Evolutionary conservation across 1,140 invertebrate genomes (phyloP).

Genomic region (Triops cancriformis): DNA sequence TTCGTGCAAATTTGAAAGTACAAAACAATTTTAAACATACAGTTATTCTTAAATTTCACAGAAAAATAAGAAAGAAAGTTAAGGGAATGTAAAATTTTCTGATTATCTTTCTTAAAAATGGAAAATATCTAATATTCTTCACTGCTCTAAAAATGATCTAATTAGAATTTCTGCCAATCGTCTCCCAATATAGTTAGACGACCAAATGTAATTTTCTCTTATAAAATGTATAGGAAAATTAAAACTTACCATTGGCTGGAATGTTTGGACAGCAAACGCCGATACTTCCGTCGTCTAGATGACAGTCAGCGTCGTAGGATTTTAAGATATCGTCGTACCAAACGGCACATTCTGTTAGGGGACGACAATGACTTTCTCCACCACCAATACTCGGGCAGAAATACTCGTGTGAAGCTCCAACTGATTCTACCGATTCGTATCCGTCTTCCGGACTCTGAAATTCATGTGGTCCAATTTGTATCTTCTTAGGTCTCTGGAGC

Average conservation of each 20-base stretch:
- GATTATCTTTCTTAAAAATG: no score
- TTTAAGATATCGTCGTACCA: constrained; percentile 13
- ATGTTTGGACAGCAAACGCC: constrained; percentile 19
- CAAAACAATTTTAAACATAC: no score
- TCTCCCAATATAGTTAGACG: no score
- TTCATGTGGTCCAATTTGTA: not conserved
- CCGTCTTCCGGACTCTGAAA: not conserved
- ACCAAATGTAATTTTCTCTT: not conserved
- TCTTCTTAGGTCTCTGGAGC: not conserved
- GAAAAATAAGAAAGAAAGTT: no score
- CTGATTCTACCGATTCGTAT: not conserved
- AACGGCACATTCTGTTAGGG: constrained; percentile 9
- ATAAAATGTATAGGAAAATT: not conserved
- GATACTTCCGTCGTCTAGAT: constrained; percentile 3
- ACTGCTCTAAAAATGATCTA: no score
- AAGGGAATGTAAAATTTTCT: no score
- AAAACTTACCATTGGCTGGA: constrained; percentile 12
- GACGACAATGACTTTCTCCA: not conserved
- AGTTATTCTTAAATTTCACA: no score
- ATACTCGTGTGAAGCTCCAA: not conserved
- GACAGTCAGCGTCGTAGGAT: not conserved
- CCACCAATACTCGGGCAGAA: not conserved
- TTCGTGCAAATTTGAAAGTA: no score
- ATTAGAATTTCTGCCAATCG: no score
- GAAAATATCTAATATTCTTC: no score